Evolutionary conservation across 2,888 invertebrate genomes (phyloP).

Genomic region (Adela reaumurella): DNA sequence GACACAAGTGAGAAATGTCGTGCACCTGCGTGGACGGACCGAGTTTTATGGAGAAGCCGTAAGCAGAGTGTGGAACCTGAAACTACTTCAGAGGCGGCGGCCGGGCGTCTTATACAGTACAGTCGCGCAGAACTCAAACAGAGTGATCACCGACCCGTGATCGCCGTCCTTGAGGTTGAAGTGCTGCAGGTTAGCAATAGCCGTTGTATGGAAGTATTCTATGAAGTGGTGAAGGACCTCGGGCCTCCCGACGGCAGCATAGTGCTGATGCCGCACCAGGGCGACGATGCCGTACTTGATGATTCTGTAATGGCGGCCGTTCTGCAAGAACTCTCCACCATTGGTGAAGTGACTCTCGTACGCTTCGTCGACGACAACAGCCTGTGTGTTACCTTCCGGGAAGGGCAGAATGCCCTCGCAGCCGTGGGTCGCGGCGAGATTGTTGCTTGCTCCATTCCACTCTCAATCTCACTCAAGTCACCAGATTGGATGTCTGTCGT

Average conservation of each 20-base stretch:
- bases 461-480: conserved; percentile 75
- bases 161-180: conserved; percentile 86
- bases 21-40: conserved; percentile 97
- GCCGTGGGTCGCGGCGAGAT: conserved; percentile 59
- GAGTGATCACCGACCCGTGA: conserved; percentile 96
- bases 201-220: conserved; percentile 75
- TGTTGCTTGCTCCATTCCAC: conserved; percentile 61
- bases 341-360: conserved; percentile 87
- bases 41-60: conserved; percentile 89
- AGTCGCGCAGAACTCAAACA: conserved; percentile 94
- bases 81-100: conserved; percentile 61
- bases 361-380: conserved; percentile 79
- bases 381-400: conserved; percentile 89
- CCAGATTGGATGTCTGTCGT: conserved; percentile 82
- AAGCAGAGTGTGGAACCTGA: conserved; percentile 71
- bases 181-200: conserved; percentile 75
- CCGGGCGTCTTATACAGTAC: conserved; percentile 82
- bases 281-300: conserved; percentile 66
- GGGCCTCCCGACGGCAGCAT: conserved; percentile 96
- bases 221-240: conserved; percentile 77
- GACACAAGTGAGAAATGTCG: conserved; percentile 98
- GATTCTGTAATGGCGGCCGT: conserved; percentile 76
- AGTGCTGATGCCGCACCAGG: conserved; percentile 59
- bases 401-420: conserved; percentile 82
- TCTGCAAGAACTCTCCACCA: conserved; percentile 75